A percentile compares a stretch with the other conserved stretches of the same genome.
These are phyloP conservation scores for Kryphioiulus occultus DNA, from an alignment of 2,888 invertebrate species.

Conservation along the genomic window DNA sequence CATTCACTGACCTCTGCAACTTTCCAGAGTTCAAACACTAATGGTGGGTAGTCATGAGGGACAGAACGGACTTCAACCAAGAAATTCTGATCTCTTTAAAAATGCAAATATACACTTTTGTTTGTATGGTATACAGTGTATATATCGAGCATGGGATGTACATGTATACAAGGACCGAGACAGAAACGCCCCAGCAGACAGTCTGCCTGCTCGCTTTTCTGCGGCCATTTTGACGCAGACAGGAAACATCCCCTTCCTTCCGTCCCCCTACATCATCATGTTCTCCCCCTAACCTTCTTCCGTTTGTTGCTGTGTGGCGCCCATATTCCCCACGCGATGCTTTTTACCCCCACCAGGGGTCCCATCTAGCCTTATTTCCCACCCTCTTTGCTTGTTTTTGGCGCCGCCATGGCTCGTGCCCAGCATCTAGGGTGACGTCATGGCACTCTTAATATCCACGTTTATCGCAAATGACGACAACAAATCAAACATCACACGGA, in stretches of 20 bases:
- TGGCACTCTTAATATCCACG: not conserved
- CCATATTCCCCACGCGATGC: not conserved
- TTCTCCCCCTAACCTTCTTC: not conserved
- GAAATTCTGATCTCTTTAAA: no score
- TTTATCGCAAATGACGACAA: not conserved
- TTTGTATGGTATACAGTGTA: not conserved
- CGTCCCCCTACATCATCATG: slow-evolving; percentile 7
- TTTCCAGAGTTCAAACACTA: no score
- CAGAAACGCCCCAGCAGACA: not conserved
- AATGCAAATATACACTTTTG: no score
- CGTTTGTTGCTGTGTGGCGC: not conserved
- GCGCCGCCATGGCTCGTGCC: slow-evolving; percentile 23
- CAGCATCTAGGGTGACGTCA: not conserved
- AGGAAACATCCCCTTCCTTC: slow-evolving; percentile 23
- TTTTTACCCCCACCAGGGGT: not conserved
- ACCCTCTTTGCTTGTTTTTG: not conserved
- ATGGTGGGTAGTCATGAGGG: no score
- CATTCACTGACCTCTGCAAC: no score
- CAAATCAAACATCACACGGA: slow-evolving; percentile 1
- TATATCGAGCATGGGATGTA: no score
- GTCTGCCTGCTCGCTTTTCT: not conserved
- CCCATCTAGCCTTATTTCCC: slow-evolving; percentile 4
- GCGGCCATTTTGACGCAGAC: not conserved
- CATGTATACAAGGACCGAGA: no score
- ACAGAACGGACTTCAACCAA: no score